Evolutionary conservation across 2,888 invertebrate genomes (phyloP), one percentile per base, ranked within the genome.

Genomic region (Drosophila infuscata): DNA sequence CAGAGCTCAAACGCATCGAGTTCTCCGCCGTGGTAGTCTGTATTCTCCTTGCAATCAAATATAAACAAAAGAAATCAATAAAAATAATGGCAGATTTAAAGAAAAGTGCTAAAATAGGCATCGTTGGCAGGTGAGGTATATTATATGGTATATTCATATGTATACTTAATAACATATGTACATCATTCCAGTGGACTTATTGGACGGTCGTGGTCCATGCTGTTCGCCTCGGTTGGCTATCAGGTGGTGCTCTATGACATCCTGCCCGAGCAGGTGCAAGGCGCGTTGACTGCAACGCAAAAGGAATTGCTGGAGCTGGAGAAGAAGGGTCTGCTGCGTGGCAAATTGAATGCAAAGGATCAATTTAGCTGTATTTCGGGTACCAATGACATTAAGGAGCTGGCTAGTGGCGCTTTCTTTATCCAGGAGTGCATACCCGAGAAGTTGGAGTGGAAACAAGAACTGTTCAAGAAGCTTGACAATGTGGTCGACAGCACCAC

Each of bases 361-460:
- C 99, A 99, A 93, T 95, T 95, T 81, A 93, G 94, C 46, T 95
- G 96, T 71, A 97, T 99, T 74, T 95, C 95, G 93, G 97, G 97
- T 95, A 93, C 93, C 52, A 94, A 94, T 0, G 95, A 95, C 82
- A 92, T 99, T 60, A 94, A 94, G 43, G 95, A 96, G 29, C 95
- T 96, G 36, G 95, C 97, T 0, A 95, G 96, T 89, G 96, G 94
- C 70, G 97, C 98, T 0, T 94, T 96, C 59, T 95, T 98, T 77
- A 95, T 98, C 41, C 97, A 99, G 94, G 99, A 99, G 94, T 98
- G 98, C 92, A 96, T 99, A 1, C 98, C 98, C 3, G 99, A 99
- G 94, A 95, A 95, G 79, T 92, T 99, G 33, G 96, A 97, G 0
- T 92, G 98, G 84, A 99, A 99, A 92, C 95, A 95, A 74, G 95